Conservation (phyloP, 2,888 invertebrate species). For the Acleris holmiana region DNA sequence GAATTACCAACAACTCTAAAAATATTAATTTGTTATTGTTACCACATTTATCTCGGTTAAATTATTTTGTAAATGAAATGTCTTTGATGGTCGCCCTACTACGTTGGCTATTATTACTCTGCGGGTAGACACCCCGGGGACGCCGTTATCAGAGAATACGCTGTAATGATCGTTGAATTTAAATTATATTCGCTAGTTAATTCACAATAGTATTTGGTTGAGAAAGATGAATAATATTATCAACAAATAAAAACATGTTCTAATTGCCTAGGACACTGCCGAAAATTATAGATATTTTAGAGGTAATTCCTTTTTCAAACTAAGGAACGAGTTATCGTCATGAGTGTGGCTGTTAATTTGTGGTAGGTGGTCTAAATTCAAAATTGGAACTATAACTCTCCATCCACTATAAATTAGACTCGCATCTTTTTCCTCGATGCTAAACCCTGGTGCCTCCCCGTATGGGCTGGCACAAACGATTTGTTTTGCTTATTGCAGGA, state of each 20-base stretch:
- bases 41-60: too few species aligned
- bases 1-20: too few species aligned
- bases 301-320: too few species aligned
- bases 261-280: too few species aligned
- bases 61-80: background rate
- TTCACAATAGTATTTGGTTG: too few species aligned
- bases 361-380: conserved; percentile 21
- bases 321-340: too few species aligned
- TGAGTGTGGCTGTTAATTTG: too few species aligned
- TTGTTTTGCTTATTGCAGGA: conserved; percentile 67
- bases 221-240: too few species aligned
- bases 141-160: conserved; percentile 21
- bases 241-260: too few species aligned
- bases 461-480: conserved; percentile 50
- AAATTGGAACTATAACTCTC: conserved; percentile 22
- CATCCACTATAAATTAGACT: conserved; percentile 25
- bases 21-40: too few species aligned
- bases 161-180: conserved; percentile 22
- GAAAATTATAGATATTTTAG: too few species aligned
- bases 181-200: conserved; percentile 19
- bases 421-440: conserved; percentile 9
- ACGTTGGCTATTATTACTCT: conserved; percentile 4
- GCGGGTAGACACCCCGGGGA: background rate
- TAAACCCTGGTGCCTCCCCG: conserved; percentile 3
- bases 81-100: background rate